Base-by-base conservation (phyloP, 1,140 invertebrate species). In the Octopus sinensis region DNA sequence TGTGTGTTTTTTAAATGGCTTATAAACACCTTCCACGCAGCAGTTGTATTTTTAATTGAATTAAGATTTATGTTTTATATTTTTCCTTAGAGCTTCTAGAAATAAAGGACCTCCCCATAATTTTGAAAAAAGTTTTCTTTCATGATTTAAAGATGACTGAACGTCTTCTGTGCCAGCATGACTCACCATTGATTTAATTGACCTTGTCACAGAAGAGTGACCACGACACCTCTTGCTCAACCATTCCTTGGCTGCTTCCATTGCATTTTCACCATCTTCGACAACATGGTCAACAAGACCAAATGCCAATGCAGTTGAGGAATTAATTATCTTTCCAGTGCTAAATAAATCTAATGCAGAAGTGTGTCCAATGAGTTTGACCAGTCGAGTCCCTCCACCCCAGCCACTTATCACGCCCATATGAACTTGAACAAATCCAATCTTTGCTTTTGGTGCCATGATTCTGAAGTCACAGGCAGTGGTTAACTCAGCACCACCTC, bases 401-500 rank as follows among this genome's bases (percentile, higher is more conserved):
- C 92, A 94, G 4, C 93, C 93, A 5, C 93, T 91, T 5, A 89
- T 89, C 2, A 94, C 88, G 10, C 93, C 93, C 91, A 94, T 91
- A 85, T 88, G 90, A 0, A 89, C 90, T 82, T 94, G 93, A n/a
- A 94, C 92, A 86, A 93, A 93, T 13, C 91, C 91, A 79, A 93
- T 88, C 84, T 88, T 90, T 0, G 90, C 90, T 52, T 87, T 82
- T 5, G 89, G 82, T 0, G 91, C 90, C 81, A 92, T 89, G 6
- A 93, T 79, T 5, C 93, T 88, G 82, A 92, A 93, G 85, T 94
- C 93, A 87, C 92, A 93, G n/a, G 90, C 89, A 6, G 92, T 90
- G 0, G 91, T 84, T 5, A 94, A 82, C 87, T 94, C 93, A 6
- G 93, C 92, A 17, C 93, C 93, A 30, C 93, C 93, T 23, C 93